Percentiles rank a stretch among this genome's conserved stretches.
These are phyloP conservation scores for Triops longicaudatus DNA, from an alignment of 1,140 invertebrate genomes.

Conservation along the genomic window DNA sequence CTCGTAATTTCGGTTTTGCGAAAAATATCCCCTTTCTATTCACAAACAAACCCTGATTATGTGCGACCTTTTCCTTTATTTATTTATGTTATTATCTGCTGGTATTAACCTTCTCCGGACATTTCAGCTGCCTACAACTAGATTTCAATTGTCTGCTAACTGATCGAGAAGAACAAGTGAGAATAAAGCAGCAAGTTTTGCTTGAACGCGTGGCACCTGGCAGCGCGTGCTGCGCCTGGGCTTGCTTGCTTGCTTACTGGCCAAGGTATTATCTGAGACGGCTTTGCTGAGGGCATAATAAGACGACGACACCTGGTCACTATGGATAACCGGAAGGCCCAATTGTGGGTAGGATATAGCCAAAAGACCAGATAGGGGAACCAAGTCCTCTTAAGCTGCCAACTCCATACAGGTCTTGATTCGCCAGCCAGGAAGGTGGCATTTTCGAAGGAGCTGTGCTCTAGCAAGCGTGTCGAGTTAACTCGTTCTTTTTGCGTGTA, in stretches of 20 bases:
- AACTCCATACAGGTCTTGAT: background rate
- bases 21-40: too few species aligned
- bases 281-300: background rate
- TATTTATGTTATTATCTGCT: too few species aligned
- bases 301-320: constrained; percentile 13
- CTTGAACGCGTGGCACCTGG: constrained; percentile 3
- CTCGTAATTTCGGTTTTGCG: too few species aligned
- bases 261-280: background rate
- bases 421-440: background rate
- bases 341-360: background rate
- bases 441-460: background rate
- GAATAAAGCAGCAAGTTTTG: background rate
- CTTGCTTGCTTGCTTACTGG: background rate
- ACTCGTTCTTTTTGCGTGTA: background rate
- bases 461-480: background rate
- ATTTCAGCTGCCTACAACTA: too few species aligned
- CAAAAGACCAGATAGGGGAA: background rate
- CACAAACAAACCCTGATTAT: too few species aligned
- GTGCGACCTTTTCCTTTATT: too few species aligned
- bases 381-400: background rate
- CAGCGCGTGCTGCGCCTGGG: background rate
- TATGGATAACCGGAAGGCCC: constrained; percentile 14
- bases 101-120: too few species aligned
- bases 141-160: too few species aligned
- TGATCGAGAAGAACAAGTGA: too few species aligned